Evolutionary conservation across 2,888 invertebrate species (phyloP).

Genomic region (Sipha maydis): DNA sequence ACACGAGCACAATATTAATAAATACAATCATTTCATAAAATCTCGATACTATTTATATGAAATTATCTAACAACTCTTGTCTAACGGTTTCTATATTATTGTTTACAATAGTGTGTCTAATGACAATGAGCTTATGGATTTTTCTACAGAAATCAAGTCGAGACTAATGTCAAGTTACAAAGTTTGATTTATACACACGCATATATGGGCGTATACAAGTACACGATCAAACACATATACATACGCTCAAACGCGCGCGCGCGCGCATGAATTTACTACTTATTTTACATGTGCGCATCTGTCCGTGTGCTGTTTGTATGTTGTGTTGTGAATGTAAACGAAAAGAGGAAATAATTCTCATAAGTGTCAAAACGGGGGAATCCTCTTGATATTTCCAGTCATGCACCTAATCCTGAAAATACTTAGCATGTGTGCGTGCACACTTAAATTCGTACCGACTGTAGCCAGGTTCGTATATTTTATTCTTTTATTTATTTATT

Average conservation of each 20-base stretch:
- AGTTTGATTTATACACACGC: neutral
- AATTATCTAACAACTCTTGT: neutral
- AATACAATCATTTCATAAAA: too few species aligned
- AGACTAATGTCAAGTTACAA: neutral
- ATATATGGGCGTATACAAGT: neutral
- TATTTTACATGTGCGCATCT: neutral
- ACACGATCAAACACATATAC: neutral
- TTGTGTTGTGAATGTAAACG: neutral
- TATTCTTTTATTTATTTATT: neutral
- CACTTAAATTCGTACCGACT: neutral
- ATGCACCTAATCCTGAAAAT: neutral
- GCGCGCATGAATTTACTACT: neutral
- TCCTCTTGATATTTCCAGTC: constrained; percentile 1
- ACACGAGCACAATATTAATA: too few species aligned
- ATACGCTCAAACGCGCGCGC: neutral
- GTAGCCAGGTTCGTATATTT: neutral
- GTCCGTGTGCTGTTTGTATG: neutral
- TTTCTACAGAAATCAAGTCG: neutral
- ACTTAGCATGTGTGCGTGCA: neutral
- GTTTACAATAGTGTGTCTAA: neutral
- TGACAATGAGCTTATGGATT: neutral
- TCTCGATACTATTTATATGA: too few species aligned
- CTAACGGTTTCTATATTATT: neutral
- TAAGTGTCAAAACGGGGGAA: neutral
- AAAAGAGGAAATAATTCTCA: neutral